Evolutionary conservation across 1,140 invertebrate species (phyloP).

Genomic region (Diabrotica undecimpunctata): DNA sequence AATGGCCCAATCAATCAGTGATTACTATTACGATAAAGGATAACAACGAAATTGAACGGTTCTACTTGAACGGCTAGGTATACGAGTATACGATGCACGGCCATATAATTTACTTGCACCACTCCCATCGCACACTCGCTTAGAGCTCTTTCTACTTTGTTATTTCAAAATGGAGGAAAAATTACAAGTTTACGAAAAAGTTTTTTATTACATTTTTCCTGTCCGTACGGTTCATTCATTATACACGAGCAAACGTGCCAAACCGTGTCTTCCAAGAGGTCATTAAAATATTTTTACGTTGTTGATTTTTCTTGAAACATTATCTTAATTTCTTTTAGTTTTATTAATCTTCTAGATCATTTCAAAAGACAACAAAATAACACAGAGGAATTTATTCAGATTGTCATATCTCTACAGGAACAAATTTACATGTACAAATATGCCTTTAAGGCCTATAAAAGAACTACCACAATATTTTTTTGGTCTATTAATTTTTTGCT

Average conservation of each 20-base stretch:
- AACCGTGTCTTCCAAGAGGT: too few relatives aligned
- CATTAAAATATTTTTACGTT: too few relatives aligned
- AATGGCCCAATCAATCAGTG: constrained; percentile 24
- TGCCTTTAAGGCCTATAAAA: too few relatives aligned
- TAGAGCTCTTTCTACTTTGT: not conserved
- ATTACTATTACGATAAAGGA: constrained; percentile 12
- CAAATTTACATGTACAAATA: too few relatives aligned
- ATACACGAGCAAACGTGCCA: not conserved
- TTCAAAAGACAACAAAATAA: too few relatives aligned
- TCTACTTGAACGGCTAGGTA: constrained; percentile 24
- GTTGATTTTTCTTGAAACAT: too few relatives aligned
- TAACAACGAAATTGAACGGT: constrained; percentile 8
- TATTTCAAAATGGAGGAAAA: constrained; percentile 19
- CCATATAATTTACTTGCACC: constrained; percentile 34
- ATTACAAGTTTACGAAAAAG: constrained; percentile 12
- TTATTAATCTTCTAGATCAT: too few relatives aligned
- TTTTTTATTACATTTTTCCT: constrained; percentile 9
- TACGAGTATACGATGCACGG: constrained; percentile 26
- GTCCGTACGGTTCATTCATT: not conserved
- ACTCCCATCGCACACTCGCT: constrained; percentile 28
- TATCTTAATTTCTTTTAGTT: too few relatives aligned
- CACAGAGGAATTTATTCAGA: too few relatives aligned
- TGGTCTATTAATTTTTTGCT: too few relatives aligned
- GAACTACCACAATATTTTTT: too few relatives aligned
- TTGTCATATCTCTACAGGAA: too few relatives aligned